These are phyloP conservation scores for Temnothorax curvispinosus DNA, from an alignment of 1,140 invertebrate genomes.

Conservation along the genomic window DNA sequence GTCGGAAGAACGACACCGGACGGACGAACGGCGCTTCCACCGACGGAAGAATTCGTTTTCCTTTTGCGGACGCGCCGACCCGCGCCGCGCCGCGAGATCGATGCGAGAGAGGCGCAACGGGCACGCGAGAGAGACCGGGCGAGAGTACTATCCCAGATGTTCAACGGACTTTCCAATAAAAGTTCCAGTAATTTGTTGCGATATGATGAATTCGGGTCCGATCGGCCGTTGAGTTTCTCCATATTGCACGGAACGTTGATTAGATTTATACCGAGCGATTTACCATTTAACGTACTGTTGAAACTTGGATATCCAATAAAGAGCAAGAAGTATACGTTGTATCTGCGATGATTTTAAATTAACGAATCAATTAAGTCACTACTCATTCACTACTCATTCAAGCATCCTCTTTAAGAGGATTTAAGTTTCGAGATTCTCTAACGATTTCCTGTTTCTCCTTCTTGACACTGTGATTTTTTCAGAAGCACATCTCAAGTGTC, in stretches of 20 bases:
- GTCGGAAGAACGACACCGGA: neutral
- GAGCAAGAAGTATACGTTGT: conserved; percentile 2
- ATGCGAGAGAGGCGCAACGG: neutral
- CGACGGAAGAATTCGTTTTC: conserved; percentile 53
- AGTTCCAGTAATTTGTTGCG: conserved; percentile 37
- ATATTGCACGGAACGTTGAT: neutral
- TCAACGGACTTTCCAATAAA: conserved; percentile 49
- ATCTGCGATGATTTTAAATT: neutral
- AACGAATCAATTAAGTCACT: neutral
- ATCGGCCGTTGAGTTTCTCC: conserved; percentile 10
- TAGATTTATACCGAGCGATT: neutral
- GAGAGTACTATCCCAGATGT: conserved; percentile 35
- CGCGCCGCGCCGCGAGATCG: conserved; percentile 16
- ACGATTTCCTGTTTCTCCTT: neutral
- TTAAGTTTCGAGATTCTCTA: neutral
- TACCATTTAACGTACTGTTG: neutral
- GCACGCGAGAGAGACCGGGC: neutral
- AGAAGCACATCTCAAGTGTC: neutral
- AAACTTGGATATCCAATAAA: neutral
- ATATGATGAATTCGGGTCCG: conserved; percentile 22
- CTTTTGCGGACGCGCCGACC: conserved; percentile 44
- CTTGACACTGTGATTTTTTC: neutral
- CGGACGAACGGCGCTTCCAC: neutral
- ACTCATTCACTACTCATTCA: neutral
- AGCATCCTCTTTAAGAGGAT: neutral